Conservation (phyloP, 2,888 invertebrate genomes). For the Polyommatus icarus region DNA sequence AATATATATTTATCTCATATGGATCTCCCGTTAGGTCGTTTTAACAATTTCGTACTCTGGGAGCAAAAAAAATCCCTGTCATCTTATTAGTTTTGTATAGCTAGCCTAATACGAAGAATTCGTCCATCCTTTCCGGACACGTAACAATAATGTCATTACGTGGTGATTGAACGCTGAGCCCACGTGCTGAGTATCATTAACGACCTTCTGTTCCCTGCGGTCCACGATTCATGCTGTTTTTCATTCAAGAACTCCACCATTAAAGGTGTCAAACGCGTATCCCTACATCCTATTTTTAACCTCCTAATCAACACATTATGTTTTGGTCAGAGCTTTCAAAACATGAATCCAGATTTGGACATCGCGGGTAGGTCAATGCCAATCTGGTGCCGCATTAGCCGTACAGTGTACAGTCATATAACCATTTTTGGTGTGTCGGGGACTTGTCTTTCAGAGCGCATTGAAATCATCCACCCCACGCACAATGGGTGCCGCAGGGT, state of each 20-base stretch:
- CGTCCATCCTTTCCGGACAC: constrained; percentile 18
- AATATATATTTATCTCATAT: too few relatives aligned
- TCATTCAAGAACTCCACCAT: constrained; percentile 21
- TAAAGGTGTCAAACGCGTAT: neutral
- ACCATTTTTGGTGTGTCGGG: constrained; percentile 64
- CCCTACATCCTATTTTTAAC: neutral
- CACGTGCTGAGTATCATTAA: constrained; percentile 30
- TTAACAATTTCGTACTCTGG: too few relatives aligned
- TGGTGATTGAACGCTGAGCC: constrained; percentile 29
- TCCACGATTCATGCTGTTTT: constrained; percentile 9
- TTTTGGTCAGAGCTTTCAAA: constrained; percentile 56
- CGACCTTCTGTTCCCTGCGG: constrained; percentile 20
- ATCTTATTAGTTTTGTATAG: neutral
- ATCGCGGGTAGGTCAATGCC: constrained; percentile 66
- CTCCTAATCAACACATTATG: neutral
- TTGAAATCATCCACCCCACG: constrained; percentile 54
- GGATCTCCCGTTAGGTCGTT: too few relatives aligned
- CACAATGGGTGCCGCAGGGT: constrained; percentile 61
- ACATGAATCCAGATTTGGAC: constrained; percentile 60
- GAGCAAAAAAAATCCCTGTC: too few relatives aligned
- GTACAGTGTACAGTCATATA: constrained; percentile 61
- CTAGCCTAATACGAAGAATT: neutral
- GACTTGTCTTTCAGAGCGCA: constrained; percentile 45
- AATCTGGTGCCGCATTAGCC: constrained; percentile 50
- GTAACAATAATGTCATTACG: constrained; percentile 26